Percentiles rank a stretch among this genome's conserved stretches.
These are phyloP conservation scores for Stichopus chloronotus DNA, from an alignment of 35 echinoderm and acorn worm genomes.

Conservation along the genomic window DNA sequence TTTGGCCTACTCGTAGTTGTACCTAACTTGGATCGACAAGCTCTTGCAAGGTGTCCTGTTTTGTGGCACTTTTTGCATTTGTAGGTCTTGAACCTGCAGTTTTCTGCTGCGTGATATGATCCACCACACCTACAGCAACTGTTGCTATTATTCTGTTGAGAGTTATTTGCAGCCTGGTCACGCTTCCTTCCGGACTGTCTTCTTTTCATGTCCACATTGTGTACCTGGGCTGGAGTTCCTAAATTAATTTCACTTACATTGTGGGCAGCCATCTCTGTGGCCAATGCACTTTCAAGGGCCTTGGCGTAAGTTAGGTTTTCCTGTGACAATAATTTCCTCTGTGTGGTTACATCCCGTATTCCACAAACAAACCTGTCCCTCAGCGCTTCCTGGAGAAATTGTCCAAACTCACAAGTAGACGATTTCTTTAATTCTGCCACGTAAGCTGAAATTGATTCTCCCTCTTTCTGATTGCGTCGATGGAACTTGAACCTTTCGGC, in stretches of 20 bases:
- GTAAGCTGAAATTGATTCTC: neutral
- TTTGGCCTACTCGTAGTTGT: too few species aligned
- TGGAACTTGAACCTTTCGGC: too few species aligned
- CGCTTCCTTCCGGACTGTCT: neutral
- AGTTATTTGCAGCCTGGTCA: neutral
- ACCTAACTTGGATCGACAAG: too few species aligned
- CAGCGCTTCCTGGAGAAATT: neutral
- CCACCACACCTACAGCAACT: neutral
- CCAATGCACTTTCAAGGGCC: conserved; percentile 10
- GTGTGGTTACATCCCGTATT: neutral
- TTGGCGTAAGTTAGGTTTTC: neutral
- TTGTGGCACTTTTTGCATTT: too few species aligned
- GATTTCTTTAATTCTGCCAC: neutral
- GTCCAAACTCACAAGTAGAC: neutral
- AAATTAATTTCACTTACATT: neutral
- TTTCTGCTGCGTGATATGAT: neutral
- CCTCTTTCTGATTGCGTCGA: neutral
- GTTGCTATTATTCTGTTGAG: neutral
- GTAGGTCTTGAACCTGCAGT: neutral
- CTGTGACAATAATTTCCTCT: neutral
- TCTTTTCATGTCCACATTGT: neutral
- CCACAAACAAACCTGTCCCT: neutral
- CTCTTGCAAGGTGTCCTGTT: too few species aligned
- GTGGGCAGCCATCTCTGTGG: neutral
- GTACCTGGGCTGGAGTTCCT: neutral